phyloP scores from a whole-genome alignment of 2,888 invertebrate species.

The Chrysolina oricalcia region DNA sequence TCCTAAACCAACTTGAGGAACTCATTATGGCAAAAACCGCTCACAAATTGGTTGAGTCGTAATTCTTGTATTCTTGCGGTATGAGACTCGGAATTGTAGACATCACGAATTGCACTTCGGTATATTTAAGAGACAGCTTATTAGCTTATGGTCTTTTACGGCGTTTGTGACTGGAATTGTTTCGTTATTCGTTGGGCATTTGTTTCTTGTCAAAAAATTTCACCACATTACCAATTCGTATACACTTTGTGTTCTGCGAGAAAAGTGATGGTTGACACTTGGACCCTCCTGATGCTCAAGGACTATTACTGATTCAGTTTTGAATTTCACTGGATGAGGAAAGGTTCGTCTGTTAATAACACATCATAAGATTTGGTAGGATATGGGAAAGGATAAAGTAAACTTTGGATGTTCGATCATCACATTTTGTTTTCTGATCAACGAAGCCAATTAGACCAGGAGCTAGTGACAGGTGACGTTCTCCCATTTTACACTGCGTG shows the following conservation, averaged over 20 bases:
- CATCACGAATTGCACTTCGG: constrained; percentile 11
- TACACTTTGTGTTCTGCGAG: not conserved
- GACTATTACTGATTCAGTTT: too few relatives aligned
- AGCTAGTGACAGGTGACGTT: too few relatives aligned
- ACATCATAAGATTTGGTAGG: too few relatives aligned
- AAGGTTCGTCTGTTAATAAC: too few relatives aligned
- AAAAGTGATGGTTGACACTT: not conserved
- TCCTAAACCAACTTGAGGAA: constrained; percentile 3
- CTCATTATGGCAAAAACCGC: not conserved
- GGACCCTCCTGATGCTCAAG: too few relatives aligned
- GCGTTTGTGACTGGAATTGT: constrained; percentile 8
- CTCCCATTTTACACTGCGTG: too few relatives aligned
- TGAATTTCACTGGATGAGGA: too few relatives aligned
- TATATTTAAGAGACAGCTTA: constrained; percentile 43
- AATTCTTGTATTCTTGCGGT: constrained; percentile 13
- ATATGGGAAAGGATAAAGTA: too few relatives aligned
- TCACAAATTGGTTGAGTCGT: not conserved
- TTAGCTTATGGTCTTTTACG: constrained; percentile 33
- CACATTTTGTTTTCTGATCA: too few relatives aligned
- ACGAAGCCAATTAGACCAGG: too few relatives aligned
- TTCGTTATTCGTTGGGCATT: not conserved
- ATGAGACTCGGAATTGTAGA: not conserved
- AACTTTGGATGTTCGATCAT: too few relatives aligned
- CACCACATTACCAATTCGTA: not conserved
- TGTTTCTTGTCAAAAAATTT: not conserved